Evolutionary conservation across 2,888 invertebrate species (phyloP).

Genomic region (Apotomis betuletana): DNA sequence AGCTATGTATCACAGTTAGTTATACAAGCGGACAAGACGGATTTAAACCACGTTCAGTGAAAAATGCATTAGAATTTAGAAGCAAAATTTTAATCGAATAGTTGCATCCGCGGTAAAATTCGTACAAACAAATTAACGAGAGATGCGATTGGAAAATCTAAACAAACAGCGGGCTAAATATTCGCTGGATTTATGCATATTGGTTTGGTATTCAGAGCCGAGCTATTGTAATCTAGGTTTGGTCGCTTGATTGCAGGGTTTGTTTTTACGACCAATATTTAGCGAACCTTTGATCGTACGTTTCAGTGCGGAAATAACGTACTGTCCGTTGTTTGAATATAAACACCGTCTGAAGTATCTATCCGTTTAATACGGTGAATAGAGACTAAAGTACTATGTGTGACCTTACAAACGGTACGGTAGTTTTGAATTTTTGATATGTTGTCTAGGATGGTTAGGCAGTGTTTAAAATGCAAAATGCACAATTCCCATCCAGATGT

Average conservation of each 20-base stretch:
- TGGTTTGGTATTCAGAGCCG: conserved; percentile 39
- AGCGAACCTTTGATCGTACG: conserved; percentile 12
- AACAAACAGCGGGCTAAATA: conserved; percentile 60
- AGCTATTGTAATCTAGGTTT: conserved; percentile 41
- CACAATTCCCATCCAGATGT: no score
- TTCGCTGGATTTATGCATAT: conserved; percentile 62
- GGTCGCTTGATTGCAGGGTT: conserved; percentile 39
- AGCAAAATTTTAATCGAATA: conserved; percentile 71
- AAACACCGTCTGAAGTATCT: no score
- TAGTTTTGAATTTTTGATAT: no score
- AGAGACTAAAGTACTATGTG: no score
- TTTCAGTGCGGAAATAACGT: background rate
- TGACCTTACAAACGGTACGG: no score
- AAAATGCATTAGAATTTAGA: conserved; percentile 54
- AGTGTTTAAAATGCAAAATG: no score
- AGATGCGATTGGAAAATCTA: conserved; percentile 75
- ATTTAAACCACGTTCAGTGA: conserved; percentile 20
- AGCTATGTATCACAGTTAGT: conserved; percentile 40
- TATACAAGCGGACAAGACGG: background rate
- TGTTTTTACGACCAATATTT: conserved; percentile 34
- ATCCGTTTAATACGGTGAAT: no score
- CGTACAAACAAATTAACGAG: conserved; percentile 76
- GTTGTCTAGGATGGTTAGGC: no score
- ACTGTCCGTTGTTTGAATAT: background rate
- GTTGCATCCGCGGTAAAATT: conserved; percentile 67